Evolutionary conservation across 2,888 invertebrate species (phyloP), one percentile per base, ranked within the genome.

Genomic region (Lysandra bellargus): DNA sequence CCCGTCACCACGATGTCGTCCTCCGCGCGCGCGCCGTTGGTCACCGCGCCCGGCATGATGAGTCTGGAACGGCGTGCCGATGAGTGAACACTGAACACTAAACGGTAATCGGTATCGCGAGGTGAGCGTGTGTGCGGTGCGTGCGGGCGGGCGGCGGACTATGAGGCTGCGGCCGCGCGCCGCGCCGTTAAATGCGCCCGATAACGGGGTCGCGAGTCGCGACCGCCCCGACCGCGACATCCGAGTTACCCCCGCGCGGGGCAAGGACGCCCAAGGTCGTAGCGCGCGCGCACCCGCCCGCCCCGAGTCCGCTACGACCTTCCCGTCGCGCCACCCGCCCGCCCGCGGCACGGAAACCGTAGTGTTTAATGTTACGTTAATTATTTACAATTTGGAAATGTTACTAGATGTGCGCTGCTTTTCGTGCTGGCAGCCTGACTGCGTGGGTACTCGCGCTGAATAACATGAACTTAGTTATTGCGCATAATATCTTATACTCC

Each of bases 1-100:
- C 98, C 98, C 78, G 97, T 96, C 86, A 98, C 97, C 85, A 98
- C 98, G 85, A 98, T 95, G 85, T 97, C 97, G 82, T 97, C 97
- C 69, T 80, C 84, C 80, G 88, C 88, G 76, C 81, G 85, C 73
- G 81, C 82, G 77, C 91, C 93, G 89, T 92, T 91, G 84, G 86
- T 82, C 81, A 88, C 87, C 81, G 89, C 91, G 83, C 90, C 88
- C 84, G 94, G 93, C 94, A 94, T 94, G 78, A 78, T 79, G 78
- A 82, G 82, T 87, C 90, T 90, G 89, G 82, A 90, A 90, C 49
- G 77, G 60, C n/a, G 49, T 40, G 76, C 80, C 78, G 69, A 74
- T 60, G 80, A 69, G 78, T 75, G 77, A 80, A 61, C 23, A 23
- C 23, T 61, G 64, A 69, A 33, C 64, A 69, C 64, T 69, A 9